Evolutionary conservation across 1,140 invertebrate genomes (phyloP).

Genomic region (Daktulosphaira vitifoliae): DNA sequence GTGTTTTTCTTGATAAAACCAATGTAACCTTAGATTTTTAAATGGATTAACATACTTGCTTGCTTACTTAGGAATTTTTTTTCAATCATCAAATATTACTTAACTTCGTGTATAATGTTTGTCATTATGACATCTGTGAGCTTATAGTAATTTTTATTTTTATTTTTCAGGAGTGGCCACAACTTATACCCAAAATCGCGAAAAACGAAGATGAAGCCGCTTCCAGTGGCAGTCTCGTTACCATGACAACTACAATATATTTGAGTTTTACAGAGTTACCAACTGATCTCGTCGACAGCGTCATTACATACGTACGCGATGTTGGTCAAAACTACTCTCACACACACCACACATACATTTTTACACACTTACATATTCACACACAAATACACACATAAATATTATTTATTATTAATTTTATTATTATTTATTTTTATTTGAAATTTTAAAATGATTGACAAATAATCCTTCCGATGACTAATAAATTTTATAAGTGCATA

Average conservation of each 20-base stretch:
- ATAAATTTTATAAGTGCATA: neutral
- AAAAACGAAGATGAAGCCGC: neutral
- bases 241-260: constrained; percentile 30
- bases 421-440: constrained; percentile 8
- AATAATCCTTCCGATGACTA: constrained; percentile 23
- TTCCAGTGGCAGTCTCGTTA: constrained; percentile 3
- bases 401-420: constrained; percentile 32
- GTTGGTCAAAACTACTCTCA: constrained; percentile 32
- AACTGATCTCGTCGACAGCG: constrained; percentile 33
- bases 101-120: too few relatives aligned
- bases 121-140: too few relatives aligned
- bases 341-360: neutral
- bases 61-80: neutral
- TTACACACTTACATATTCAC: neutral
- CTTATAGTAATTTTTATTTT: too few relatives aligned
- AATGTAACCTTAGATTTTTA: too few relatives aligned
- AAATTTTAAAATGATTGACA: neutral
- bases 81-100: too few relatives aligned
- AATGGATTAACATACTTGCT: neutral
- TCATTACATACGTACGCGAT: constrained; percentile 32
- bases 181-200: constrained; percentile 1
- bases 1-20: too few relatives aligned
- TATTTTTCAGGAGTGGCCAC: constrained; percentile 10
- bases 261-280: constrained; percentile 33
- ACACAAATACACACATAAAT: constrained; percentile 26